Base-by-base conservation (phyloP, 2,113 vertebrate species). In the Eupsittula cactorum region DNA sequence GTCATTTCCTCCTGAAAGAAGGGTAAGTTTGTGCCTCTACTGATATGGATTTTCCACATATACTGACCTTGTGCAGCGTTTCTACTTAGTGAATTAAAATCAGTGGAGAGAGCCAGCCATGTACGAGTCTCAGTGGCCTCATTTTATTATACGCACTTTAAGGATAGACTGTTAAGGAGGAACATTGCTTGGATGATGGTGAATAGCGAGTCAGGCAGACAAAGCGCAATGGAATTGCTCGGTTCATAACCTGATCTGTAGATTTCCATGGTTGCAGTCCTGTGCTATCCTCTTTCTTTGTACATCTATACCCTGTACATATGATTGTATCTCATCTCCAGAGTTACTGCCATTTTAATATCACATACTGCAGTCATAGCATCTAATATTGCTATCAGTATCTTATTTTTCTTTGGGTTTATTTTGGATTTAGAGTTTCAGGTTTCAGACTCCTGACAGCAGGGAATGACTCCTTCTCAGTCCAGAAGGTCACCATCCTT, bases 21-120 rank as follows among this genome's bases (percentile, higher is more conserved):
- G 25, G 41, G 59, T 83, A 50, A 70, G 8, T 1, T 1, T 49
- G 28, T 63, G 41, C 47, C 55, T 87, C 35, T 76, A 25, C 57
- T 53, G 33, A 42, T 75, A 76, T 0, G 6, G 67, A 65, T 70
- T 96, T 91, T 80, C 70, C 37, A 44, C 24, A 17, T 42, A 67
- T 64, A 69, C 62, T 90, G 94, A 95, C 91, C 76, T 88, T 91
- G 74, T 89, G 59, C 75, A 80, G 59, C 21, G 6, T 81, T 96
- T 71, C 82, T 70, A n/a, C 47, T 87, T 73, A 64, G 81, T 90
- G 94, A 82, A 81, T 95, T 95, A 88, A 90, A 82, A 73, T 70
- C 79, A 77, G 74, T 44, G 50, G 59, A 90, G 75, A 82, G 55
- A 76, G 31, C 41, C 52, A 71, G 73, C 71, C 15, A 0, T 55